Evolutionary conservation across 2,797 vertebrate species (phyloP).

Genomic region (Emys orbicularis): DNA sequence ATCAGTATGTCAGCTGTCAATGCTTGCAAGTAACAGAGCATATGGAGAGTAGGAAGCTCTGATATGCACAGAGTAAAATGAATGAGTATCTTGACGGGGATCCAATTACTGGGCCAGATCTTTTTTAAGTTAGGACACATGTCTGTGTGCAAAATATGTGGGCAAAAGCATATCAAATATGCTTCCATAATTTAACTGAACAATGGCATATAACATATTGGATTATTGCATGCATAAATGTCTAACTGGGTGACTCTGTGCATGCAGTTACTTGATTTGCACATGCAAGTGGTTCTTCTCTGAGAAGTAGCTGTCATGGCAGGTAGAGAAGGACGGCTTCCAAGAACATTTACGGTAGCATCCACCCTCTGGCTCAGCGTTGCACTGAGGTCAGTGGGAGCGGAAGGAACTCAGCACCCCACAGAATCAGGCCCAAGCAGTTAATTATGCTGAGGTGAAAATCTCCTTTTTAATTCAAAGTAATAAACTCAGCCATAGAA

Average conservation of each 20-base stretch:
- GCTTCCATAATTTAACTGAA: not conserved
- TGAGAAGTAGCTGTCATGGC: not conserved
- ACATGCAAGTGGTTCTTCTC: not conserved
- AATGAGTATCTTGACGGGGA: not conserved
- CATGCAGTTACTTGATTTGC: not conserved
- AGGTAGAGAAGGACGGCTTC: not conserved
- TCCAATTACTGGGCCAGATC: accelerated
- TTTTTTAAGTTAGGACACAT: not conserved
- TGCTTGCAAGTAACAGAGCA: accelerated
- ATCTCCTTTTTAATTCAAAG: not conserved
- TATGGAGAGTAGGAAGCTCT: accelerated
- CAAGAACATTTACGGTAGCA: not conserved
- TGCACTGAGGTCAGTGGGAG: too few species aligned
- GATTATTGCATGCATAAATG: not conserved
- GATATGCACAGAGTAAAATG: not conserved
- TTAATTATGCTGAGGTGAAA: not conserved
- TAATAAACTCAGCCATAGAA: not conserved
- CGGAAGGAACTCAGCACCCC: too few species aligned
- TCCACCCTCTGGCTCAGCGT: too few species aligned
- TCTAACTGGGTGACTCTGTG: not conserved
- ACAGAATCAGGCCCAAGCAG: too few species aligned
- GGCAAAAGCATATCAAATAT: not conserved
- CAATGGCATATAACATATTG: accelerated
- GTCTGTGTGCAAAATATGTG: not conserved
- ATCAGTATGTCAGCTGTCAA: not conserved